Conservation (phyloP, 2,797 vertebrate species). For the Danio tinwini region DNA sequence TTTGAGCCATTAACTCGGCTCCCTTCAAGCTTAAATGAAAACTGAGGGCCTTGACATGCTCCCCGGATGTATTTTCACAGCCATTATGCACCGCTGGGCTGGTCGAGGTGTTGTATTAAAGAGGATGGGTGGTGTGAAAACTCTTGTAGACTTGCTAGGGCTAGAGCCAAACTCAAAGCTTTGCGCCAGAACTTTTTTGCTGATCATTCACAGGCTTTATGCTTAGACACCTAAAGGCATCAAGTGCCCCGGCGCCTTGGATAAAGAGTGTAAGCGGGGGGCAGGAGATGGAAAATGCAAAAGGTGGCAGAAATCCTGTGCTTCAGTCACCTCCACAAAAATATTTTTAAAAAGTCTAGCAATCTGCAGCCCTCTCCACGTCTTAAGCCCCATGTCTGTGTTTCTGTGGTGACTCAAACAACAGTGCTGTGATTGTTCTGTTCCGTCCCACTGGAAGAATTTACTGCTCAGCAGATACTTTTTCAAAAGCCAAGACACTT, state of each 20-base stretch:
- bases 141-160: constrained; percentile 45
- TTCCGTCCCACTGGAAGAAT: neutral
- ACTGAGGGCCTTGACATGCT: constrained; percentile 42
- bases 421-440: constrained; percentile 10
- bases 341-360: constrained; percentile 11
- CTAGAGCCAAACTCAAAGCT: constrained; percentile 43
- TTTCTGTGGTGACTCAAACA: constrained; percentile 48
- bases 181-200: constrained; percentile 42
- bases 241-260: constrained; percentile 33
- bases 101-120: constrained; percentile 71
- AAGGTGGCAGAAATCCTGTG: constrained; percentile 40
- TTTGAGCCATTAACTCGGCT: constrained; percentile 60
- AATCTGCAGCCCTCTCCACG: constrained; percentile 22
- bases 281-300: constrained; percentile 25
- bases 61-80: constrained; percentile 53
- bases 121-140: constrained; percentile 68
- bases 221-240: constrained; percentile 45
- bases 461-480: neutral
- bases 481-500: neutral
- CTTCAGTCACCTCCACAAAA: constrained; percentile 31
- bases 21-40: constrained; percentile 53
- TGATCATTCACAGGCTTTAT: constrained; percentile 50
- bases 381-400: constrained; percentile 25
- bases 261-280: constrained; percentile 34
- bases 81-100: constrained; percentile 68